A percentile compares a stretch with the other conserved stretches of the same genome.
phyloP scores from a whole-genome alignment of 2,888 invertebrate genomes.

The Tetragonisca angustula region DNA sequence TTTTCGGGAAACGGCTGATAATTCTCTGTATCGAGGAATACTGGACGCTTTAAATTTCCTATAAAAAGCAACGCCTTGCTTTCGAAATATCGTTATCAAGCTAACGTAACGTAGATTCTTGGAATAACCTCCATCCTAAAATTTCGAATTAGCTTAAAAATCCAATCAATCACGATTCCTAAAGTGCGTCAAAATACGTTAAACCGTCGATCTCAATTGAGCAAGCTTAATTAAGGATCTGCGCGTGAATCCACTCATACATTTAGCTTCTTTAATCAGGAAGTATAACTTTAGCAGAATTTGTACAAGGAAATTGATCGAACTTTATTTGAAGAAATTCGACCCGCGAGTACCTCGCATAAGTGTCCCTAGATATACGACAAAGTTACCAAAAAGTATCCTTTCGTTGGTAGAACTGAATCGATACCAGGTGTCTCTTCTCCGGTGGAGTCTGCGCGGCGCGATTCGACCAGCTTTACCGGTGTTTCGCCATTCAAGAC shows the following conservation, averaged over 20 bases:
- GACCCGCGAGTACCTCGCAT: background rate
- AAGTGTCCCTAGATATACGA: constrained; percentile 56
- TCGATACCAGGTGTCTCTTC: constrained; percentile 76
- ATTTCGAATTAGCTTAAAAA: background rate
- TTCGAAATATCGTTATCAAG: background rate
- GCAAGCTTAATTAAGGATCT: constrained; percentile 43
- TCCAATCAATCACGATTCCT: constrained; percentile 37
- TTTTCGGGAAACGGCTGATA: constrained; percentile 19
- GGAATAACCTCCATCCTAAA: background rate
- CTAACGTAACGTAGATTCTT: background rate
- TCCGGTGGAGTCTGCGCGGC: constrained; percentile 72
- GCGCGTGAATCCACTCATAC: constrained; percentile 13
- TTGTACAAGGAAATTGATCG: background rate
- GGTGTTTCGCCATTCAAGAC: constrained; percentile 68
- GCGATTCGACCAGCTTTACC: constrained; percentile 55
- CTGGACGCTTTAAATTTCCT: background rate
- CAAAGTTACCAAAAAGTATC: constrained; percentile 68
- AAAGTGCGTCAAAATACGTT: background rate
- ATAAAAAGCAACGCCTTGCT: too few relatives aligned
- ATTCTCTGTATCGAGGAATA: constrained; percentile 25
- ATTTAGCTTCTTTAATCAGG: background rate
- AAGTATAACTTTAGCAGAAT: background rate
- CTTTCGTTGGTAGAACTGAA: constrained; percentile 79
- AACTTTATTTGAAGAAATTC: background rate
- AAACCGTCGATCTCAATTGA: constrained; percentile 37